phyloP scores from a whole-genome alignment of 2,888 invertebrate genomes.

The Protophormia terraenovae region DNA sequence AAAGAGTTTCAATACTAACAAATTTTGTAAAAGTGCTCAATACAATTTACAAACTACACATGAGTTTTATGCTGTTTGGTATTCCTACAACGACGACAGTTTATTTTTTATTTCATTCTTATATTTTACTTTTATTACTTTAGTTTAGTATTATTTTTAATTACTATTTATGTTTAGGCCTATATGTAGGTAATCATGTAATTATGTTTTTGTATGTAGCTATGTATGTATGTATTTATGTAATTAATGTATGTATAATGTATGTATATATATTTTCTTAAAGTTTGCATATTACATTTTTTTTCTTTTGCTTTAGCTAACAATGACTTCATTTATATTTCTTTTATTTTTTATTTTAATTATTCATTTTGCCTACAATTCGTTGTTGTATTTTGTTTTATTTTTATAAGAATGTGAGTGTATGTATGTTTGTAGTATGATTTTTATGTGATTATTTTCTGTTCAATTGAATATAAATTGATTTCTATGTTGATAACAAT shows the following conservation, averaged over 20 bases:
- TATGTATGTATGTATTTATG: constrained; percentile 22
- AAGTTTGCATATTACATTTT: constrained; percentile 32
- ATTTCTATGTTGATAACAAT: constrained; percentile 29
- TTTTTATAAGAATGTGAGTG: no score
- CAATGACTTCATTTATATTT: constrained; percentile 39
- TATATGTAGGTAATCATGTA: background rate
- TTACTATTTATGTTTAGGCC: background rate
- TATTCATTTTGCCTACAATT: constrained; percentile 49
- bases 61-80: background rate
- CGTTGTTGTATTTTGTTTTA: constrained; percentile 50
- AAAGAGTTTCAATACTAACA: background rate
- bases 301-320: constrained; percentile 37
- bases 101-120: constrained; percentile 20
- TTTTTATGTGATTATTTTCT: background rate
- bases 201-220: background rate
- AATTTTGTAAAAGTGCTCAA: constrained; percentile 10
- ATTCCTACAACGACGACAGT: constrained; percentile 45
- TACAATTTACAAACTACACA: constrained; percentile 34
- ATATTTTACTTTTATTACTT: constrained; percentile 30
- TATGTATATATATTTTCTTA: constrained; percentile 16
- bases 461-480: background rate
- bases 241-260: background rate
- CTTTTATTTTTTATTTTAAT: background rate
- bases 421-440: background rate
- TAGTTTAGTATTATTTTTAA: constrained; percentile 8